These are phyloP conservation scores for Penaeus japonicus DNA, from an alignment of 1,140 invertebrate genomes.

Conservation along the genomic window DNA sequence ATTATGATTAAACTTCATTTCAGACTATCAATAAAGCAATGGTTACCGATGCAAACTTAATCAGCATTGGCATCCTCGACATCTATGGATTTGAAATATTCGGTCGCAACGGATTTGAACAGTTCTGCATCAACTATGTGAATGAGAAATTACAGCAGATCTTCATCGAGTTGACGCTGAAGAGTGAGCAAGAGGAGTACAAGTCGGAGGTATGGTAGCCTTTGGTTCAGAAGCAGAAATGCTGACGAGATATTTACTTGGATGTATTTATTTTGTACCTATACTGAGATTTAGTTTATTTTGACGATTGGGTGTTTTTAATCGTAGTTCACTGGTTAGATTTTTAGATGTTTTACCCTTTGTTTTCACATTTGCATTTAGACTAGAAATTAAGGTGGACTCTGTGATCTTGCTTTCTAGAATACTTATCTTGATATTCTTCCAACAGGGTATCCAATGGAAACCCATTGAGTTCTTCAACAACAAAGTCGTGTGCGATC, in stretches of 20 bases:
- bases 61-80: constrained; percentile 72
- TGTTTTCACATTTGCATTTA: too few species aligned
- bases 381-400: too few species aligned
- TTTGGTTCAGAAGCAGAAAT: too few species aligned
- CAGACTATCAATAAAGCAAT: constrained; percentile 74
- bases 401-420: neutral
- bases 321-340: too few species aligned
- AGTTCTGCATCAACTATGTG: constrained; percentile 95
- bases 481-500: constrained; percentile 77
- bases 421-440: neutral
- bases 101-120: constrained; percentile 79
- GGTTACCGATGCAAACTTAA: constrained; percentile 67
- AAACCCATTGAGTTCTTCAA: constrained; percentile 79
- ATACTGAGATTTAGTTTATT: too few species aligned
- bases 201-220: constrained; percentile 69
- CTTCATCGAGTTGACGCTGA: constrained; percentile 79
- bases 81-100: constrained; percentile 78
- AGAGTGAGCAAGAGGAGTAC: constrained; percentile 74
- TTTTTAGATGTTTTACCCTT: too few species aligned
- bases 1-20: constrained; percentile 55
- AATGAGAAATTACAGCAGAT: constrained; percentile 84
- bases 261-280: too few species aligned
- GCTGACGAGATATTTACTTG: too few species aligned
- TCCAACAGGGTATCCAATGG: constrained; percentile 74
- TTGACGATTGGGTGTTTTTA: too few species aligned